Base-by-base conservation (phyloP, 2,113 vertebrate genomes). In the Callospermophilus lateralis region DNA sequence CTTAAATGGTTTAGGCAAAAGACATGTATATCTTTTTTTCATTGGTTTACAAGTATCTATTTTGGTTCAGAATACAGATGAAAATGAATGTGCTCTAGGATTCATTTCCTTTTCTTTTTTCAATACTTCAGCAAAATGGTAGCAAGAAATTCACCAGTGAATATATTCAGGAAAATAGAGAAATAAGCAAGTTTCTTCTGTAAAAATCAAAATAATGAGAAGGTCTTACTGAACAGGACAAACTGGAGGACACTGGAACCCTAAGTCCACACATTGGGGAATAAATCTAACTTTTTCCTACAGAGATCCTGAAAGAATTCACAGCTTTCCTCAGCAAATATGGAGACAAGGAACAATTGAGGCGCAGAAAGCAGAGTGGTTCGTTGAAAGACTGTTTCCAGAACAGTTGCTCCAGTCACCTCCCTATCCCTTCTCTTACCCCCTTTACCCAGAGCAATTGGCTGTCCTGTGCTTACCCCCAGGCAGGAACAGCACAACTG, bases 181-280 rank as follows among this genome's bases (percentile, higher is more conserved):
- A 70, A 92, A 39, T 30, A 1, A 0, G 4, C 45, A 55, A 67
- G 9, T 89, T 63, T 80, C 37, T 8, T 94, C 37, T 58, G 51
- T 53, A 94, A 80, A 73, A 95, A 78, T 39, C 70, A 89, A 92
- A 28, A 32, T 72, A 67, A 76, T 24, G 76, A 72, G n/a, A 83
- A 74, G 42, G 30, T 68, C 68, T 77, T 55, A 74, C 24, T 70
- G 30, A 67, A 32, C 55, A 74, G 73, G 55, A 84, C 6, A 94
- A 58, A 58, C 17, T 30, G 8, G 65, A 65, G 30, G 24, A n/a
- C 9, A 34, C n/a, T 70, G 28, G 88, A 76, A 32, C 45, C 34
- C 30, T 22, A 30, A 58, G 28, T 48, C 34, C 24, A 48, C 53
- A 17, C 28, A 6, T 6, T 15, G 34, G 20, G 22, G 51, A 94